These are phyloP conservation scores for Diprion similis DNA, from an alignment of 1,140 invertebrate genomes.

Conservation along the genomic window DNA sequence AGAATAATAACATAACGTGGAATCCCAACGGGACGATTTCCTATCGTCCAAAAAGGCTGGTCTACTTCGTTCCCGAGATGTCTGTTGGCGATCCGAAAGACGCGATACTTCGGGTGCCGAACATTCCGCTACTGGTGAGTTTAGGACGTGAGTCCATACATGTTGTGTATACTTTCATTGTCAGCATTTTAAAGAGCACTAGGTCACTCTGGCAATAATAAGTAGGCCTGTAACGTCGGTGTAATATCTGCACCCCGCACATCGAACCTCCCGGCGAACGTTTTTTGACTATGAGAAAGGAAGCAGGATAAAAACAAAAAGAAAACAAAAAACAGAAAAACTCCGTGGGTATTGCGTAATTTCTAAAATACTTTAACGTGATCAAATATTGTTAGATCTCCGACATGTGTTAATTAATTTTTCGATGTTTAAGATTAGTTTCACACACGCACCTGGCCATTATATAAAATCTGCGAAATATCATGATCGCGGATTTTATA, in stretches of 20 bases:
- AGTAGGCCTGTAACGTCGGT: too few species aligned
- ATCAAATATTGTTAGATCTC: not conserved
- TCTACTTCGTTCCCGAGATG: constrained; percentile 71
- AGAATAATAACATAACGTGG: constrained; percentile 71
- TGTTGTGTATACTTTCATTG: constrained; percentile 30
- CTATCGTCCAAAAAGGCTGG: constrained; percentile 72
- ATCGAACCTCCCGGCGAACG: too few species aligned
- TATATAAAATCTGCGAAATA: too few species aligned
- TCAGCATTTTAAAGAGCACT: constrained; percentile 41
- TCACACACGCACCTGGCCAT: not conserved
- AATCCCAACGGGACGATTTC: constrained; percentile 80
- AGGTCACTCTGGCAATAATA: too few species aligned
- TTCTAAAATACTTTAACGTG: not conserved
- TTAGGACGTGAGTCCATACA: not conserved
- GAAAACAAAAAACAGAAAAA: too few species aligned
- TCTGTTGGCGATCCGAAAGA: constrained; percentile 72
- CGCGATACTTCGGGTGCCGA: constrained; percentile 74
- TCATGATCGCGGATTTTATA: too few species aligned
- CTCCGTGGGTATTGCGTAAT: too few species aligned
- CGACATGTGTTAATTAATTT: not conserved
- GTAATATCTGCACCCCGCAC: too few species aligned
- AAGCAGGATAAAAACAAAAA: too few species aligned
- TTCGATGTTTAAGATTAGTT: not conserved
- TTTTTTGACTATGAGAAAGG: too few species aligned
- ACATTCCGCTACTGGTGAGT: constrained; percentile 81